Conservation (phyloP, 2,888 invertebrate genomes). For the Cremastinae sp. region DNA sequence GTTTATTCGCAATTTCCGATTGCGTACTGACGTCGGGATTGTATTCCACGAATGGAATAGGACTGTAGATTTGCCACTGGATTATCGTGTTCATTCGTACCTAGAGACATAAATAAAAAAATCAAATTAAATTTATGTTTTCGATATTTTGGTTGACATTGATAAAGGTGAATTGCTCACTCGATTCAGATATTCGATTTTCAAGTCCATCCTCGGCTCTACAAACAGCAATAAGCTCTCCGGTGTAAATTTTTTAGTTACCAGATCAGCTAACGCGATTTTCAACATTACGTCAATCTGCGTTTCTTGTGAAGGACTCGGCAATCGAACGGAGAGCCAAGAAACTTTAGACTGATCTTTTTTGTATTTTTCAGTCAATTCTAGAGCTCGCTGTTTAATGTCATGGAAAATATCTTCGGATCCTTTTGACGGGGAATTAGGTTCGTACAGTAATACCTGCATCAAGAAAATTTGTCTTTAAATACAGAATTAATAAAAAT, state of each 20-base stretch:
- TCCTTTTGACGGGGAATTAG: slow-evolving; percentile 85
- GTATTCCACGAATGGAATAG: slow-evolving; percentile 95
- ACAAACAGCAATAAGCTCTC: slow-evolving; percentile 88
- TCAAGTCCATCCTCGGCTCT: slow-evolving; percentile 86
- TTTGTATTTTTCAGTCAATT: slow-evolving; percentile 85
- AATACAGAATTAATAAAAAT: slow-evolving; percentile 51
- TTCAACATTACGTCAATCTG: slow-evolving; percentile 73
- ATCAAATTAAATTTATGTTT: slow-evolving; percentile 32
- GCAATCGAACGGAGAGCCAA: slow-evolving; percentile 87
- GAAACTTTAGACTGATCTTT: slow-evolving; percentile 85
- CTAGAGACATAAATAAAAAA: slow-evolving; percentile 77
- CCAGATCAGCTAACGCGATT: slow-evolving; percentile 85
- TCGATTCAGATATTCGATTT: slow-evolving; percentile 93
- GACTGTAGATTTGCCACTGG: slow-evolving; percentile 93
- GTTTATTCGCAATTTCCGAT: slow-evolving; percentile 75
- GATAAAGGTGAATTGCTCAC: slow-evolving; percentile 79
- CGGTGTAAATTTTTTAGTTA: slow-evolving; percentile 85
- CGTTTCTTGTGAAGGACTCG: slow-evolving; percentile 71
- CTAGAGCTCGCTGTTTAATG: slow-evolving; percentile 85
- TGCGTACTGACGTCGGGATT: slow-evolving; percentile 84
- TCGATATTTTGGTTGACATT: slow-evolving; percentile 5
- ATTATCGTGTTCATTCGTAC: slow-evolving; percentile 97
- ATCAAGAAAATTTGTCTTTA: no score
- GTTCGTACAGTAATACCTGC: slow-evolving; percentile 86
- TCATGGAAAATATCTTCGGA: slow-evolving; percentile 83